These are phyloP conservation scores for Caretta caretta DNA, from an alignment of 2,113 vertebrate genomes.

Conservation along the genomic window DNA sequence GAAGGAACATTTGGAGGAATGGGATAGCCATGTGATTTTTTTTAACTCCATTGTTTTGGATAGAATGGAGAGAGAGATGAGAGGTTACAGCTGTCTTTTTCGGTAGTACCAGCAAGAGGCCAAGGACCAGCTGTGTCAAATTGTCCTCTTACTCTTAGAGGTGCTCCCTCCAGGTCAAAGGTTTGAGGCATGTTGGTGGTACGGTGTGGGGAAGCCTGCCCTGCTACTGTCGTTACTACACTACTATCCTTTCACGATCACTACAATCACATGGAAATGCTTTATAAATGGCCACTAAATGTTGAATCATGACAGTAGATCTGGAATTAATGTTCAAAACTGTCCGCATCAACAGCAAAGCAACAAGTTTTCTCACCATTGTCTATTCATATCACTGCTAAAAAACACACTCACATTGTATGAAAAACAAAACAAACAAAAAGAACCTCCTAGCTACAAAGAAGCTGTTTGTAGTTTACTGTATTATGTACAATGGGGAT, in stretches of 20 bases:
- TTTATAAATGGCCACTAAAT: background rate
- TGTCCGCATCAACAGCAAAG: constrained; percentile 25
- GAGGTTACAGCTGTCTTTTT: background rate
- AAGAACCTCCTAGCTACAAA: background rate
- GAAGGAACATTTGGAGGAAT: background rate
- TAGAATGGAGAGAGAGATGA: background rate
- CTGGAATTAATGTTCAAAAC: constrained; percentile 32
- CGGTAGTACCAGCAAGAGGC: background rate
- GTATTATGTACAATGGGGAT: background rate
- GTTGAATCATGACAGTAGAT: background rate
- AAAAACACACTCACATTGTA: background rate
- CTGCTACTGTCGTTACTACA: background rate
- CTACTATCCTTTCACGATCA: background rate
- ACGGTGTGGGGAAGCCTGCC: background rate
- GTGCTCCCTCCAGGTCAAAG: background rate
- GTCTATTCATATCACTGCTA: background rate
- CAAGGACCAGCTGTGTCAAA: background rate
- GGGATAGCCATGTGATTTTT: background rate
- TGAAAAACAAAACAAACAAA: background rate
- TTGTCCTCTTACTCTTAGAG: background rate
- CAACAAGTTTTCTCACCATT: background rate
- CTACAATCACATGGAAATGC: background rate
- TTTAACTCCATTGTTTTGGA: background rate
- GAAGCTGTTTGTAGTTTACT: background rate
- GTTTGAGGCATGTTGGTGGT: background rate